Evolutionary conservation across 2,888 invertebrate genomes (phyloP), one percentile per base, ranked within the genome.

Genomic region (Disparrhopalites patrizii): DNA sequence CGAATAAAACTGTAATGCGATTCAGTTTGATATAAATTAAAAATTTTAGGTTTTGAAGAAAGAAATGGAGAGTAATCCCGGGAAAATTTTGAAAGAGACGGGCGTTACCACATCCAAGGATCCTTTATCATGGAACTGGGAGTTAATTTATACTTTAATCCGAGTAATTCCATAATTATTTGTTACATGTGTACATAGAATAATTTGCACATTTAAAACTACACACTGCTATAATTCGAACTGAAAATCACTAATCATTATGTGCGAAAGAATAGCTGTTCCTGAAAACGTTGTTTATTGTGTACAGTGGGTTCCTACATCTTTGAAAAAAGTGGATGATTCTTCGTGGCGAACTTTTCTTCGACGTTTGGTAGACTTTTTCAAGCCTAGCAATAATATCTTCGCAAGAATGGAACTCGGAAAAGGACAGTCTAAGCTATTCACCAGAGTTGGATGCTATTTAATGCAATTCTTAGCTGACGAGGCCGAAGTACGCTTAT

Each of bases 81-180:
- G 62, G 15, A 73, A 73, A 60, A 80, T 87, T 70, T 84, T 95
- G 20, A 86, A 87, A 76, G 90, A 93, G 73, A 89, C 92, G 1
- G 86, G 89, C 71, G 93, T 96, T 3, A 82, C 93, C 75, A 83
- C 84, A 64, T 85, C 86, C 66, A 89, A 90, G 75, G 93, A 93
- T 76, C 89, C 89, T 3, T 85, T 85, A 66, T 84, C 86, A 0
- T 96, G 96, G 96, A 89, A 95, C 78, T 96, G 95, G 95, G 89
- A 90, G 76, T 84, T 92, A n/a, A 88, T 96, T 69, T 84, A 88
- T 69, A 87, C 90, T 47, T 85, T 93, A 76, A 81, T 93, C 30
- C 89, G 88, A 84, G 90, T 89, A 81, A 76, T 76, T n/a, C n/a
- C n/a, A n/a, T n/a, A n/a, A n/a, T n/a, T n/a, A n/a, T n/a, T n/a